Evolutionary conservation across 2,888 invertebrate genomes (phyloP).

Genomic region (Meliscaeva auricollis): DNA sequence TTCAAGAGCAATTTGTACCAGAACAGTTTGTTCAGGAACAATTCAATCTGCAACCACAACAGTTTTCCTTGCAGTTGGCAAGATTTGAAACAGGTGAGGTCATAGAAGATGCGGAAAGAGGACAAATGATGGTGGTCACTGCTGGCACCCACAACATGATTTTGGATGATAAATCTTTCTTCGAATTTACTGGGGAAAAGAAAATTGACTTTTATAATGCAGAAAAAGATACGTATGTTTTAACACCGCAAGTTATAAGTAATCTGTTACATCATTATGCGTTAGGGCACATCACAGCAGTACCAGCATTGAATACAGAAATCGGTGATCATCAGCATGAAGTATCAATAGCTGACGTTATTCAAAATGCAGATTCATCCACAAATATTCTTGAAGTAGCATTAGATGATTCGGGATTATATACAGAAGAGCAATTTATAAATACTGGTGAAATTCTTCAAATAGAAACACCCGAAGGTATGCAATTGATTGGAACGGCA

Average conservation of each 20-base stretch:
- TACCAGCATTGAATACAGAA: constrained; percentile 90
- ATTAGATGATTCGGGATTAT: constrained; percentile 57
- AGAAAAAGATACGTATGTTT: constrained; percentile 24
- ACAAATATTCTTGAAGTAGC: constrained; percentile 52
- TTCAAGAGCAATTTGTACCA: constrained; percentile 54
- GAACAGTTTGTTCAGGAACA: constrained; percentile 58
- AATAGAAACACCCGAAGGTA: constrained; percentile 60
- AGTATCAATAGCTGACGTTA: constrained; percentile 67
- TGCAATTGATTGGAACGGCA: constrained; percentile 55
- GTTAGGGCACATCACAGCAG: constrained; percentile 84
- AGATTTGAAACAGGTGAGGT: constrained; percentile 55
- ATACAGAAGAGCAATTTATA: constrained; percentile 63
- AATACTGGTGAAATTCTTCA: constrained; percentile 57
- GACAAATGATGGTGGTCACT: constrained; percentile 28
- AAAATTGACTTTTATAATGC: constrained; percentile 33
- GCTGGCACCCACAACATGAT: constrained; percentile 32
- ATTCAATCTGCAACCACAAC: constrained; percentile 43
- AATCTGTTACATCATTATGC: constrained; percentile 26
- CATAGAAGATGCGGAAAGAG: constrained; percentile 47
- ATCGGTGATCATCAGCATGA: constrained; percentile 87
- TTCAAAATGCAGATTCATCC: constrained; percentile 38
- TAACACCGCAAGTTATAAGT: constrained; percentile 34
- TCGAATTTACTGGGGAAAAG: constrained; percentile 34
- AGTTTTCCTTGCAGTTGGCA: constrained; percentile 39
- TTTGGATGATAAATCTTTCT: constrained; percentile 35